phyloP scores from a whole-genome alignment of 2,888 invertebrate species.

The Leucoma salicis region DNA sequence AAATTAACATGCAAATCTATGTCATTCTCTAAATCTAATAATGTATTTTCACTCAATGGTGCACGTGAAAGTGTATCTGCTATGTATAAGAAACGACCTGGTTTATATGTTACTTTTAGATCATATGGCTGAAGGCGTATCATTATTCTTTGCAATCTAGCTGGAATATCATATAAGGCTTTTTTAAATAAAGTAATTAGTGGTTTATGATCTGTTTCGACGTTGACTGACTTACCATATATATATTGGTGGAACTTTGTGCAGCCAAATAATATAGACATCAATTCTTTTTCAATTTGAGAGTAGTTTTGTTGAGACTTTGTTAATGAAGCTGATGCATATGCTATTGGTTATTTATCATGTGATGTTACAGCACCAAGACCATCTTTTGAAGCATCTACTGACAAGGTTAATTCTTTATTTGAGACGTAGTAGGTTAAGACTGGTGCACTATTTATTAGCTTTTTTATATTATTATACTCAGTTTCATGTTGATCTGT shows the following conservation, averaged over 20 bases:
- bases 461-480: background rate
- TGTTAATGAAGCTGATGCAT: background rate
- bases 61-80: constrained; percentile 6
- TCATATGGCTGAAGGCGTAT: background rate
- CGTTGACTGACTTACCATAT: constrained; percentile 1
- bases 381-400: background rate
- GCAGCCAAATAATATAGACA: constrained; percentile 9
- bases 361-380: background rate
- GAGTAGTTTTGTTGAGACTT: constrained; percentile 21
- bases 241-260: background rate
- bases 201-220: constrained; percentile 13
- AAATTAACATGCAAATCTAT: constrained; percentile 1
- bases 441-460: background rate
- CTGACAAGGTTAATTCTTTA: background rate
- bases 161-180: background rate
- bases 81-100: background rate
- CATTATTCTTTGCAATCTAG: background rate
- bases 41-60: background rate
- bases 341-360: constrained; percentile 4
- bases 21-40: background rate
- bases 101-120: background rate
- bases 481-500: background rate
- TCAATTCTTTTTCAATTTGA: constrained; percentile 34
- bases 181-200: constrained; percentile 1
- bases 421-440: background rate